Evolutionary conservation across 2,113 vertebrate genomes (phyloP), one percentile per base, ranked within the genome.

Genomic region (Eretmochelys imbricata): DNA sequence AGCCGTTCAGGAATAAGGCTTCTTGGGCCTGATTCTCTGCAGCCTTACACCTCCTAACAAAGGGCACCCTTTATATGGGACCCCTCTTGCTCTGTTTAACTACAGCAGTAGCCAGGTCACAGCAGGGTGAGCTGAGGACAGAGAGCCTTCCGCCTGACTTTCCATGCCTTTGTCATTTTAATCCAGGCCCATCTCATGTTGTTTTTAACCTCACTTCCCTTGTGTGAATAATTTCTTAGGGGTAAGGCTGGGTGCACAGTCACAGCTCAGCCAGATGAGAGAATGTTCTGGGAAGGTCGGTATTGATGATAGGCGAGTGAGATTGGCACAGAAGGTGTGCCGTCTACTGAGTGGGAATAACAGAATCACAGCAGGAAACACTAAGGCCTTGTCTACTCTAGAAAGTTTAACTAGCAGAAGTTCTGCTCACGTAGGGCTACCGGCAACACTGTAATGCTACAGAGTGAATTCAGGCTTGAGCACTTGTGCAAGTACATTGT

Each of bases 161-260:
- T 75, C 13, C 65, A 72, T 38, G 87, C 79, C 88, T 93, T 90
- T 20, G 50, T 85, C 13, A 46, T 95, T 94, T 93, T 94, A 93
- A 94, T 91, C 83, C 75, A 51, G 81, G 57, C 31, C 31, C 42
- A 79, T 88, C 91, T 93, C 7, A 0, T 85, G 85, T 88, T 93
- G 75, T 87, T 94, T 22, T 92, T 85, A 95, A 88, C 57, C 35
- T 65, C 3, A 54, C 92, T 95, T 94, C 91, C 94, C 79, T 65
- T 38, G 35, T 75, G 53, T 89, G 91, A 92, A 81, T 87, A 85
- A 84, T 80, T 92, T 95, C 94, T 92, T 80, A 93, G 92, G 79
- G 46, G 83, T 65, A 65, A 0, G 0, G 42, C 16, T 6, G 50
- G 72, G 49, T 96, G 91, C 87, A 57, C 62, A 80, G 92, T 86